Conservation (phyloP, 2,888 invertebrate species). For the Urechis unicinctus region DNA sequence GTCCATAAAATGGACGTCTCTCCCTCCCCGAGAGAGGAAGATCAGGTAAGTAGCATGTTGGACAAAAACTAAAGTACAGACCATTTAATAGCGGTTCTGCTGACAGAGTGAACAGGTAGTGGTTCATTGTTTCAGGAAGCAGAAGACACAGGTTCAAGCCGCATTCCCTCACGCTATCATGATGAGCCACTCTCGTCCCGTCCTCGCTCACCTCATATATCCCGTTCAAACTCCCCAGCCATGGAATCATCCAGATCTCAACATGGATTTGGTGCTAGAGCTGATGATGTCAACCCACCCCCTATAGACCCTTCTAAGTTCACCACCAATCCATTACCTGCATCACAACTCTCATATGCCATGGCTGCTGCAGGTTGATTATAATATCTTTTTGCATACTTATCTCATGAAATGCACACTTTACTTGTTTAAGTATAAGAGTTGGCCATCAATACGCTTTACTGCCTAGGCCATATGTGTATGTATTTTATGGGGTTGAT, state of each 20-base stretch:
- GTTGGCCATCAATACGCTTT: no score
- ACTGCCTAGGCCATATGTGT: no score
- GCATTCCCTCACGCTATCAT: conserved; percentile 35
- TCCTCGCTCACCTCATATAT: neutral
- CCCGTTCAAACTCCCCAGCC: neutral
- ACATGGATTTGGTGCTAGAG: conserved; percentile 14
- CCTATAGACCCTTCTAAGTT: conserved; percentile 12
- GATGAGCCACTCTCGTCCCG: conserved; percentile 23
- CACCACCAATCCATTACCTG: conserved; percentile 26
- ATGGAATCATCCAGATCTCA: conserved; percentile 25
- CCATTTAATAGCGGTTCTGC: no score
- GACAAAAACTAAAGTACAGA: no score
- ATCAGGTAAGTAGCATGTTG: conserved; percentile 26
- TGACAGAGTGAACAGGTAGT: no score
- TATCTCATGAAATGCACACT: no score
- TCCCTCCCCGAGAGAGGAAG: conserved; percentile 25
- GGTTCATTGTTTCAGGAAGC: no score
- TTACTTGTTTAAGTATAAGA: no score
- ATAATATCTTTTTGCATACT: no score
- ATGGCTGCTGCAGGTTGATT: conserved; percentile 38
- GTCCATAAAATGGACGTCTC: conserved; percentile 32
- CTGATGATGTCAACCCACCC: conserved; percentile 18
- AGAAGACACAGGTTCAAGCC: conserved; percentile 26
- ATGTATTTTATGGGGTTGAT: no score
- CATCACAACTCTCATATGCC: conserved; percentile 33